Evolutionary conservation across 2,888 invertebrate genomes (phyloP).

Genomic region (Heliconius sara): DNA sequence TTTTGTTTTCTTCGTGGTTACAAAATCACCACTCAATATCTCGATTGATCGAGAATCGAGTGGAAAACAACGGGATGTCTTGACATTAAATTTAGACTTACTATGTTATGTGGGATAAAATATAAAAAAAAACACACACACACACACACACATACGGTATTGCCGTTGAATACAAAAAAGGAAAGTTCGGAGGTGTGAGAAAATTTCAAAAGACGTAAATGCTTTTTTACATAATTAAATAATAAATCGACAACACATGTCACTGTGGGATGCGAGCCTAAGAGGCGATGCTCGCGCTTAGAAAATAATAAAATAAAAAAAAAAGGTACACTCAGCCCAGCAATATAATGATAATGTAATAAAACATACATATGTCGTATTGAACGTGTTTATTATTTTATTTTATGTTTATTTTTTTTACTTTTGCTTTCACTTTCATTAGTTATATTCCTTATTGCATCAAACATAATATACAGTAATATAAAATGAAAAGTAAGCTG

Average conservation of each 20-base stretch:
- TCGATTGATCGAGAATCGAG: not conserved
- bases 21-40: too few relatives aligned
- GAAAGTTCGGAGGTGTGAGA: conserved; percentile 28
- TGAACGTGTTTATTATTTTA: too few relatives aligned
- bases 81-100: not conserved
- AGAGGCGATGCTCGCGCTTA: conserved; percentile 15
- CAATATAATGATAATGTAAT: not conserved
- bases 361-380: not conserved
- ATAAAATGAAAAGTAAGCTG: too few relatives aligned
- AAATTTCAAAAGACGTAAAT: conserved; percentile 30
- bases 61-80: not conserved
- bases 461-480: too few relatives aligned
- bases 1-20: too few relatives aligned
- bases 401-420: too few relatives aligned
- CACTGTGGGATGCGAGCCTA: conserved; percentile 15
- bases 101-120: not conserved
- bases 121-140: not conserved
- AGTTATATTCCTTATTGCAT: too few relatives aligned
- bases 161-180: not conserved
- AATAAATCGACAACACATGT: conserved; percentile 32
- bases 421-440: too few relatives aligned
- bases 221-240: conserved; percentile 38
- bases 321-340: not conserved
- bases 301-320: conserved; percentile 4
- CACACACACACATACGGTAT: not conserved